Percentiles rank a stretch among this genome's conserved stretches.
Evolutionary conservation across 37 sponge, comb jelly and placozoan genomes (phyloP).

Genomic region (Cladorhizidae sp.): DNA sequence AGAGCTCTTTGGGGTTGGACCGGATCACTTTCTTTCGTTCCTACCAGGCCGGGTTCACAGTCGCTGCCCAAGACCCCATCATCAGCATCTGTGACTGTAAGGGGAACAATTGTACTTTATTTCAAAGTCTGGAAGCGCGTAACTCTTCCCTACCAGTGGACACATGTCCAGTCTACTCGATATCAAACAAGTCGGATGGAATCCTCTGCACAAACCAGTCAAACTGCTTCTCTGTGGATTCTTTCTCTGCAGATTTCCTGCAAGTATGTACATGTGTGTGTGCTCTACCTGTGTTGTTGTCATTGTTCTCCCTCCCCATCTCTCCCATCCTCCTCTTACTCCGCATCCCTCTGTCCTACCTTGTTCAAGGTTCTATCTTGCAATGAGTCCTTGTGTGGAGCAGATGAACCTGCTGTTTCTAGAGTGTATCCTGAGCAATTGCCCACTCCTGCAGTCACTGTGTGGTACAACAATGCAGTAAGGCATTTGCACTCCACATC

Average conservation of each 20-base stretch:
- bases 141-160: not conserved
- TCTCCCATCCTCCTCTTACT: no score
- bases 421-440: constrained; percentile 12
- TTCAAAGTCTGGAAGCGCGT: not conserved
- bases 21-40: constrained; percentile 33
- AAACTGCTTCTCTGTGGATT: constrained; percentile 18
- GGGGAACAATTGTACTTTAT: not conserved
- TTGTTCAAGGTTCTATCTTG: no score
- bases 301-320: no score
- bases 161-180: not conserved
- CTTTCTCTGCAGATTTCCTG: not conserved
- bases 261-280: not conserved
- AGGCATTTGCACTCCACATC: no score
- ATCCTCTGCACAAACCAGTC: not conserved
- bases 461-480: constrained; percentile 89
- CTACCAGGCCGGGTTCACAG: constrained; percentile 44
- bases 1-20: not conserved
- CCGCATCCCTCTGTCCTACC: no score
- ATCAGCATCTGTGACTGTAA: constrained; percentile 41
- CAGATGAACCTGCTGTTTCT: no score
- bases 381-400: no score
- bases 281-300: no score
- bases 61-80: constrained; percentile 21
- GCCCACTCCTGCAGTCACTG: constrained; percentile 33
- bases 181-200: no score